A percentile compares a stretch with the other conserved stretches of the same genome.
phyloP scores from a whole-genome alignment of 2,888 invertebrate genomes.

The Parnassius smintheus region DNA sequence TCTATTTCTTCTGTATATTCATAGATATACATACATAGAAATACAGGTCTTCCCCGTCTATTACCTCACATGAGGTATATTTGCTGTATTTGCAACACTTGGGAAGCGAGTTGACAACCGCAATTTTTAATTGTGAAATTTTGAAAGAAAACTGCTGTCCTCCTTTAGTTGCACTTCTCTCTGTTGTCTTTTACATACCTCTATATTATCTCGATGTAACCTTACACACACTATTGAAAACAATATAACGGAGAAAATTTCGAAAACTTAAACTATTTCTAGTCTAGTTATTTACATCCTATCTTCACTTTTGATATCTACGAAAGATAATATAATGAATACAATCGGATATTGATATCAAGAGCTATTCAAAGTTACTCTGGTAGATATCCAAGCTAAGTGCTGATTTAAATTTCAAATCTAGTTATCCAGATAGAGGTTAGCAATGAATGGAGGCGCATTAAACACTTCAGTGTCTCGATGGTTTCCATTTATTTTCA shows the following conservation, averaged over 20 bases:
- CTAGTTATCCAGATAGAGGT: slow-evolving; percentile 67
- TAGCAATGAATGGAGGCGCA: slow-evolving; percentile 54
- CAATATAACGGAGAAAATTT: too few relatives aligned
- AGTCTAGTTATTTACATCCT: too few relatives aligned
- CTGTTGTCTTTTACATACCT: too few relatives aligned
- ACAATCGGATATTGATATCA: slow-evolving; percentile 23
- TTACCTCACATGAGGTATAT: not conserved
- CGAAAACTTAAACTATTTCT: too few relatives aligned
- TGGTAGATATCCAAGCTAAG: slow-evolving; percentile 20
- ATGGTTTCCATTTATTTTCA: slow-evolving; percentile 23
- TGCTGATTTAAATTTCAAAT: slow-evolving; percentile 75
- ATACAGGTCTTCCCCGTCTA: not conserved
- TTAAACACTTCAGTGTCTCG: slow-evolving; percentile 34
- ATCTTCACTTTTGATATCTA: not conserved
- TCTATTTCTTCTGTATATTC: too few relatives aligned
- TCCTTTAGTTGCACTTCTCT: too few relatives aligned
- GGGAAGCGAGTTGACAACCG: too few relatives aligned
- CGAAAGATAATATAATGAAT: not conserved
- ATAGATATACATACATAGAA: not conserved
- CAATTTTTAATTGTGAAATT: too few relatives aligned
- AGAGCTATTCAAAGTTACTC: slow-evolving; percentile 13
- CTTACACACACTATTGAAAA: too few relatives aligned
- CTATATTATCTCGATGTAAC: too few relatives aligned
- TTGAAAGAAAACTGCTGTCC: too few relatives aligned
- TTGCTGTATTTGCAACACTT: too few relatives aligned